A percentile compares a stretch with the other conserved stretches of the same genome.
These are phyloP conservation scores for Coenonympha glycerion DNA, from an alignment of 2,888 invertebrate species.

Conservation along the genomic window DNA sequence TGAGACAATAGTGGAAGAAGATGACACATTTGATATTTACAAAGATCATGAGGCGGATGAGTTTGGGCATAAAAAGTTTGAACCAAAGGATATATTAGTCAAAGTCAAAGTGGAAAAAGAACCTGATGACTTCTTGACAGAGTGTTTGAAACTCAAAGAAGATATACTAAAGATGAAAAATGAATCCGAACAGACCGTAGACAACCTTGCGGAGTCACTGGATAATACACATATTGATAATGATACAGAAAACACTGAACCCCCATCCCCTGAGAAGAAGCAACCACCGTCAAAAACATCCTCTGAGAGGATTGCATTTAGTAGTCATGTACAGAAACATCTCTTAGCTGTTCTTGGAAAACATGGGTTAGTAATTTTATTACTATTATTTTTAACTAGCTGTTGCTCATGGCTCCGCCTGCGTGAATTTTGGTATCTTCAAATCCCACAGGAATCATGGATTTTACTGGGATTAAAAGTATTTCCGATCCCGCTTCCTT, in stretches of 20 bases:
- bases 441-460: too few species aligned
- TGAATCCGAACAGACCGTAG: slow-evolving; percentile 48
- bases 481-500: too few species aligned
- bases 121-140: slow-evolving; percentile 51
- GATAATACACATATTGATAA: slow-evolving; percentile 52
- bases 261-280: neutral
- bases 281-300: slow-evolving; percentile 11
- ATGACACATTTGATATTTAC: slow-evolving; percentile 69
- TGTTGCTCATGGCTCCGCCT: too few species aligned
- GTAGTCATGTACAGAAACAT: slow-evolving; percentile 57
- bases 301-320: slow-evolving; percentile 29
- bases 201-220: slow-evolving; percentile 54
- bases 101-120: slow-evolving; percentile 43
- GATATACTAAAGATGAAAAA: slow-evolving; percentile 53
- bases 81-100: slow-evolving; percentile 54
- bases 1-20: slow-evolving; percentile 49
- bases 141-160: slow-evolving; percentile 60
- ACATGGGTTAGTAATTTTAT: slow-evolving; percentile 70
- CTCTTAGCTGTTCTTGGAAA: slow-evolving; percentile 81
- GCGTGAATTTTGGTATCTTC: too few species aligned
- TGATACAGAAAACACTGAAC: slow-evolving; percentile 14
- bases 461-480: too few species aligned
- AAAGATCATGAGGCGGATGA: slow-evolving; percentile 62
- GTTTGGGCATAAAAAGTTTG: slow-evolving; percentile 69
- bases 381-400: slow-evolving; percentile 40